These are phyloP conservation scores for Ochlodes sylvanus DNA, from an alignment of 2,888 invertebrate genomes.

Conservation along the genomic window DNA sequence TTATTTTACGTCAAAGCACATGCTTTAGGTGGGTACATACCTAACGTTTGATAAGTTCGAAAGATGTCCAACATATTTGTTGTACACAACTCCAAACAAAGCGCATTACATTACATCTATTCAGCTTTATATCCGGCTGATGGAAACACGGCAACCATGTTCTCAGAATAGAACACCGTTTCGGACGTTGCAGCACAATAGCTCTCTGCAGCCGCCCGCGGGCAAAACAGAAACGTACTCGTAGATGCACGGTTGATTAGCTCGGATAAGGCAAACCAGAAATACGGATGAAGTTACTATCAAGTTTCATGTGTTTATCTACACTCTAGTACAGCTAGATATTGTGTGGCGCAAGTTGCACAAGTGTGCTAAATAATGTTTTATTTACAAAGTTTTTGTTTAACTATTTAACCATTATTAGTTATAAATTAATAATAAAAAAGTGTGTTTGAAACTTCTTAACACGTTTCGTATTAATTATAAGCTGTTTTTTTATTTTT, in stretches of 20 bases:
- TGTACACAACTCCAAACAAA: background rate
- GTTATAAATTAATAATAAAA: too few species aligned
- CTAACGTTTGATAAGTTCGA: too few species aligned
- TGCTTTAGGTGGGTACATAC: too few species aligned
- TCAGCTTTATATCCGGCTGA: conserved; percentile 1
- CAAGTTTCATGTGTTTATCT: conserved; percentile 4
- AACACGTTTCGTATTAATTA: too few species aligned
- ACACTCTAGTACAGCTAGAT: background rate
- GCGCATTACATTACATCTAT: conserved; percentile 1
- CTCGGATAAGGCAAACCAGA: background rate
- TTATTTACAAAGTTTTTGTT: too few species aligned
- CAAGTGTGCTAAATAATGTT: background rate
- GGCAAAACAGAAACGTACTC: conserved; percentile 8
- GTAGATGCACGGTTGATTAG: conserved; percentile 10
- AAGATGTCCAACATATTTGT: background rate
- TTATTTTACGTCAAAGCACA: too few species aligned
- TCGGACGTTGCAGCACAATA: conserved; percentile 11
- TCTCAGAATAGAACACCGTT: conserved; percentile 7
- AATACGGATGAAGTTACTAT: conserved; percentile 5
- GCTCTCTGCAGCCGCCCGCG: conserved; percentile 1
- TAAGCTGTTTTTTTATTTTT: too few species aligned
- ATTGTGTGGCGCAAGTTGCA: background rate
- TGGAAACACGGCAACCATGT: conserved; percentile 7
- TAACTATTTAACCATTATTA: too few species aligned
- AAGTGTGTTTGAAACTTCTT: too few species aligned